Conservation (phyloP, 2,113 vertebrate species). For the Ctenomys sociabilis region DNA sequence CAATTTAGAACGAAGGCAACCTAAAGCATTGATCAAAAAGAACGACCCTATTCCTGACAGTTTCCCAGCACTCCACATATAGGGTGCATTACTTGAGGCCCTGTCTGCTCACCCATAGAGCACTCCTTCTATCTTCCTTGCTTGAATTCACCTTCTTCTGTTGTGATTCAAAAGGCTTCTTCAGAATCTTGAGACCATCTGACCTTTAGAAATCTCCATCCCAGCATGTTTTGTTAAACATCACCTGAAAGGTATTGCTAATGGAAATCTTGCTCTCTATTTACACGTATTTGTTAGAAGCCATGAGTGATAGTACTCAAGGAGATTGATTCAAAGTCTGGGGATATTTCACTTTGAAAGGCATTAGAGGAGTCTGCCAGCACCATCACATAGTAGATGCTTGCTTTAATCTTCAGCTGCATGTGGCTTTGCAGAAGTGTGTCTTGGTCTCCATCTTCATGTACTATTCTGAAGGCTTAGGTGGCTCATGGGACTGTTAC, state of each 20-base stretch:
- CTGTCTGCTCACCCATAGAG: not conserved
- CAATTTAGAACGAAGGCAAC: not conserved
- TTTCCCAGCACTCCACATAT: not conserved
- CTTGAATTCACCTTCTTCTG: constrained; percentile 56
- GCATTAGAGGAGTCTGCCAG: not conserved
- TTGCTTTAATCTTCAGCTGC: not conserved
- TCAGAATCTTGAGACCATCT: constrained; percentile 46
- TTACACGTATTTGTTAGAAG: not conserved
- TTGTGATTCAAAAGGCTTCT: constrained; percentile 47
- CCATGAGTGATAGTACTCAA: not conserved
- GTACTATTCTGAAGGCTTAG: not conserved
- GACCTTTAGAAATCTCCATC: constrained; percentile 51
- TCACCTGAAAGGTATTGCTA: not conserved
- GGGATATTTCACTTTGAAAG: not conserved
- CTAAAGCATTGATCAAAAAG: not conserved
- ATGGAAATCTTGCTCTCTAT: not conserved
- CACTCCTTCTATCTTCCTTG: constrained; percentile 21
- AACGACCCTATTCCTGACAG: not conserved
- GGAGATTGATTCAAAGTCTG: not conserved
- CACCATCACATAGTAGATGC: not conserved
- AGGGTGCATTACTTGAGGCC: not conserved
- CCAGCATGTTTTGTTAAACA: constrained; percentile 49
- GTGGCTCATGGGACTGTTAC: not conserved
- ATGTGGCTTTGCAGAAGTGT: not conserved
- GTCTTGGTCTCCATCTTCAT: not conserved